Evolutionary conservation across 2,888 invertebrate genomes (phyloP).

Genomic region (Lottia scabra): DNA sequence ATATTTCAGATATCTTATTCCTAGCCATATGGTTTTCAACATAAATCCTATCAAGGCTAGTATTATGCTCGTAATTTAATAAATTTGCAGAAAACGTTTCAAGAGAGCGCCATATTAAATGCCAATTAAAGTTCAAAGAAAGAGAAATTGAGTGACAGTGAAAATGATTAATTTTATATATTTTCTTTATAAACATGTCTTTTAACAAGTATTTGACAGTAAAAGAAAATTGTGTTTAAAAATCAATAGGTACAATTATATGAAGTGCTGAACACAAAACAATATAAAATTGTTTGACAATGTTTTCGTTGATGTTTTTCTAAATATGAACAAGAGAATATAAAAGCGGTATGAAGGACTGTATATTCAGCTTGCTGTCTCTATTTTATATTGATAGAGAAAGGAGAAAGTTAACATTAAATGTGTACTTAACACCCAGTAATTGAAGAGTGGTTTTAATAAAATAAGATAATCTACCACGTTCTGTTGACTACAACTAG

Average conservation of each 20-base stretch:
- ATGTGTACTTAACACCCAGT: background rate
- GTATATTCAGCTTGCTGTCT: background rate
- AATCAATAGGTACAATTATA: background rate
- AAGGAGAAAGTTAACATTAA: background rate
- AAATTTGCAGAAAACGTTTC: background rate
- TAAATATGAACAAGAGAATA: background rate
- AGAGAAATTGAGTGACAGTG: background rate
- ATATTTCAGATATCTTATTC: too few species aligned
- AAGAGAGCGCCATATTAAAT: background rate
- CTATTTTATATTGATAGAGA: too few species aligned
- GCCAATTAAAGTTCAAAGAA: background rate
- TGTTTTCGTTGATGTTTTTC: background rate
- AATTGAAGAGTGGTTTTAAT: background rate
- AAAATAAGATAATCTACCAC: background rate
- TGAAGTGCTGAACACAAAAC: slow-evolving; percentile 1
- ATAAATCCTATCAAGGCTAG: too few species aligned
- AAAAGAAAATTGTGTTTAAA: background rate
- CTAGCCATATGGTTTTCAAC: too few species aligned
- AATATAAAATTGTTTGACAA: background rate
- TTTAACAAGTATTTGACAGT: background rate
- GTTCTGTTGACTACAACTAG: background rate
- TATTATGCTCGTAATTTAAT: background rate
- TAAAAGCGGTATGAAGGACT: background rate
- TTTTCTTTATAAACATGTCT: background rate
- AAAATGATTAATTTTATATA: slow-evolving; percentile 3